A percentile compares a stretch with the other conserved stretches of the same genome.
phyloP scores from a whole-genome alignment of 2,113 vertebrate species.

The Caranx melampygus region DNA sequence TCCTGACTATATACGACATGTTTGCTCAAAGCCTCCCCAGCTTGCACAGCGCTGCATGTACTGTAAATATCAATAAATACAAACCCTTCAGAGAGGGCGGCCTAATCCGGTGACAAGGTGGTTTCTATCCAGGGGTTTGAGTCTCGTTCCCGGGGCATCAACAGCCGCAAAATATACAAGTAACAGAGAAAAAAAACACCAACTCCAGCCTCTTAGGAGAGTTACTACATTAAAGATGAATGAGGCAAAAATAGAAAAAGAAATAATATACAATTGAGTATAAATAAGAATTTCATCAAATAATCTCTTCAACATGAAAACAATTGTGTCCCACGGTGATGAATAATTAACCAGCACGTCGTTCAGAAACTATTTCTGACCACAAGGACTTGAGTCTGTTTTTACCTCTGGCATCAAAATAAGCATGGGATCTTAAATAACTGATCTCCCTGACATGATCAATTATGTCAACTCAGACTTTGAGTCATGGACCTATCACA shows the following conservation, averaged over 20 bases:
- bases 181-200: too few species aligned
- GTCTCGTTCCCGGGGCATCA: background rate
- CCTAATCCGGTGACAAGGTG: background rate
- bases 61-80: constrained; percentile 5
- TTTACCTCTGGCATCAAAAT: background rate
- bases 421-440: background rate
- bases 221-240: background rate
- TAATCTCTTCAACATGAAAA: background rate
- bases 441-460: constrained; percentile 10
- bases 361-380: background rate
- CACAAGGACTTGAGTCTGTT: background rate
- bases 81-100: background rate
- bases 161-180: too few species aligned
- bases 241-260: background rate
- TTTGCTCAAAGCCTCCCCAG: background rate
- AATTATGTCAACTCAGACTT: constrained; percentile 22
- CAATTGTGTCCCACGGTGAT: too few species aligned
- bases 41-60: background rate
- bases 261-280: too few species aligned
- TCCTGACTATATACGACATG: background rate
- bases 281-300: too few species aligned
- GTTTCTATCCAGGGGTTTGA: background rate
- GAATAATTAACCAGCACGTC: background rate
- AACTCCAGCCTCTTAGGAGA: too few species aligned
- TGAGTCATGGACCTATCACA: constrained; percentile 4